Evolutionary conservation across 2,888 invertebrate species (phyloP).

Genomic region (Schizotus pectinicornis): DNA sequence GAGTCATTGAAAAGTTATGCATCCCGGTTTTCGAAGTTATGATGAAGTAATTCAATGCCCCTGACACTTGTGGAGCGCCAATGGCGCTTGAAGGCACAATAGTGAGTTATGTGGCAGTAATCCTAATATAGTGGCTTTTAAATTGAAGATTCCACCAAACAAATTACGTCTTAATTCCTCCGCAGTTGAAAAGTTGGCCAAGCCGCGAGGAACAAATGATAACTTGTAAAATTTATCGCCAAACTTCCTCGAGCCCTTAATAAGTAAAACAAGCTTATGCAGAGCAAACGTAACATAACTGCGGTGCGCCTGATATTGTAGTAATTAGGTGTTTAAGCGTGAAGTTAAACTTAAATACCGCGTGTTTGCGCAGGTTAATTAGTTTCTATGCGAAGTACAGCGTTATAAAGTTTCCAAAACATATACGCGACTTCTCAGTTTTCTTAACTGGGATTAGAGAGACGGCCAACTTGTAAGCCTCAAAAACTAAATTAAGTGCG

Average conservation of each 20-base stretch:
- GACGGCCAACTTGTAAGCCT: no score
- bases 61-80: conserved; percentile 11
- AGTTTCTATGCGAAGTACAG: conserved; percentile 23
- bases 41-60: not conserved
- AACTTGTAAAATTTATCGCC: conserved; percentile 21
- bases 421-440: not conserved
- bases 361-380: conserved; percentile 34
- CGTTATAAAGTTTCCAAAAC: conserved; percentile 8
- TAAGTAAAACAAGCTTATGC: conserved; percentile 42
- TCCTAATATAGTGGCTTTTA: conserved; percentile 27
- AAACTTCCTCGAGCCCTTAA: conserved; percentile 32
- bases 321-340: conserved; percentile 43
- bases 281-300: conserved; percentile 32
- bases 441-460: no score
- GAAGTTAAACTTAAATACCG: conserved; percentile 38
- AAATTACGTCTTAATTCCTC: conserved; percentile 35
- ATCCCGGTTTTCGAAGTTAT: not conserved
- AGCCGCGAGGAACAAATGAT: conserved; percentile 3
- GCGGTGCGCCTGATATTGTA: conserved; percentile 38
- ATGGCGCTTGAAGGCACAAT: not conserved
- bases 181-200: conserved; percentile 18
- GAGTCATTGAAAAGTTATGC: no score
- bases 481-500: no score
- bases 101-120: conserved; percentile 29
- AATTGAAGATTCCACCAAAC: conserved; percentile 29